phyloP scores from a whole-genome alignment of 2,113 vertebrate genomes.

The Oplegnathus fasciatus region DNA sequence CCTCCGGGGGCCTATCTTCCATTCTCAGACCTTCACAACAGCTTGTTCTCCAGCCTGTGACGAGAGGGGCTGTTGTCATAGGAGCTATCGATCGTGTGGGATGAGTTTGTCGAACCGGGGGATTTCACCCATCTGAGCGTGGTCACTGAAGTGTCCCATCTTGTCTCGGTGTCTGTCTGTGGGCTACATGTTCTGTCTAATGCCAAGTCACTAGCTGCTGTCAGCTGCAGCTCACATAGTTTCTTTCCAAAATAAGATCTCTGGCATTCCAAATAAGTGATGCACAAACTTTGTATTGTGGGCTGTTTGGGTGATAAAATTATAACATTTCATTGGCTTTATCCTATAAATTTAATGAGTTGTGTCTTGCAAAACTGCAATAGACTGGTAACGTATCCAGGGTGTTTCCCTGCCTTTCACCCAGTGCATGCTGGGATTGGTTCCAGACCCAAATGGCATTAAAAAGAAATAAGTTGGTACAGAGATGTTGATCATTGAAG shows the following conservation, averaged over 20 bases:
- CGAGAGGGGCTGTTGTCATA: conserved; percentile 76
- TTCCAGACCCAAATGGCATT: conserved; percentile 11
- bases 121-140: conserved; percentile 73
- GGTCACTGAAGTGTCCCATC: conserved; percentile 72
- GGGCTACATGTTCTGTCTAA: conserved; percentile 58
- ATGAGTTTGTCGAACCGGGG: conserved; percentile 75
- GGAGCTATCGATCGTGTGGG: conserved; percentile 79
- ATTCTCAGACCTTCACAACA: conserved; percentile 78
- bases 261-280: neutral
- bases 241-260: conserved; percentile 13
- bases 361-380: neutral
- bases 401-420: neutral
- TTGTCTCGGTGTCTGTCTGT: conserved; percentile 68
- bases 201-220: conserved; percentile 48
- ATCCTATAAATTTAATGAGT: neutral
- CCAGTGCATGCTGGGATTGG: conserved; percentile 10
- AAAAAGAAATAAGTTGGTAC: neutral
- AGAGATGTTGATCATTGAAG: neutral
- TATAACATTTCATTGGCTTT: neutral
- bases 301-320: conserved; percentile 1
- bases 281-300: neutral
- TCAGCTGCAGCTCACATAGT: conserved; percentile 36
- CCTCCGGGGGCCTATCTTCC: conserved; percentile 76
- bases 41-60: conserved; percentile 80
- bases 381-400: neutral